phyloP scores from a whole-genome alignment of 2,797 vertebrate species.

The Darevskia nairensis region DNA sequence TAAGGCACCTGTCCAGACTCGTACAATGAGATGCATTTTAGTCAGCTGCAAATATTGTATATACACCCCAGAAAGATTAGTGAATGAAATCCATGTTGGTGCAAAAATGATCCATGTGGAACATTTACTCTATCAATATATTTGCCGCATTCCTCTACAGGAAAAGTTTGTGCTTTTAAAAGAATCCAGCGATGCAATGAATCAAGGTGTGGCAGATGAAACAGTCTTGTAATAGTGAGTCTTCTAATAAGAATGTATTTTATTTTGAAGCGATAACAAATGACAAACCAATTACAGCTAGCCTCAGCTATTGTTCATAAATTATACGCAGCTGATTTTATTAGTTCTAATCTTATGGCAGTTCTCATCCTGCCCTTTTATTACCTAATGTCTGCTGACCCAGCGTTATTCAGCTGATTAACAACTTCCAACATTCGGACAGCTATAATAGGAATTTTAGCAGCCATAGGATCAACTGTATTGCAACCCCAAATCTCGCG shows the following conservation, averaged over 20 bases:
- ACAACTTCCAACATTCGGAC: conserved; percentile 44
- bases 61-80: conserved; percentile 1
- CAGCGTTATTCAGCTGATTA: conserved; percentile 57
- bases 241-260: conserved; percentile 29
- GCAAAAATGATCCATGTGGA: background rate
- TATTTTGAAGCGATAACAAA: conserved; percentile 61
- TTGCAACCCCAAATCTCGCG: conserved; percentile 46
- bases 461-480: conserved; percentile 42
- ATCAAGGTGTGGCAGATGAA: conserved; percentile 33
- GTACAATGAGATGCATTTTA: background rate
- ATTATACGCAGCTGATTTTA: conserved; percentile 56
- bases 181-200: conserved; percentile 25
- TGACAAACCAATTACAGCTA: conserved; percentile 50
- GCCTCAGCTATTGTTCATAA: conserved; percentile 56
- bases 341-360: conserved; percentile 59
- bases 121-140: background rate
- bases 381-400: conserved; percentile 53
- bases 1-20: background rate
- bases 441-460: conserved; percentile 53
- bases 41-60: background rate
- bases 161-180: conserved; percentile 12
- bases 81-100: fast-evolving
- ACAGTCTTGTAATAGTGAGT: conserved; percentile 36
- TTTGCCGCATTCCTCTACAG: background rate
- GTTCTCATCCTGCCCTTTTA: conserved; percentile 47